Evolutionary conservation across 2,888 invertebrate genomes (phyloP), one percentile per base, ranked within the genome.

Genomic region (Aplocera efformata): DNA sequence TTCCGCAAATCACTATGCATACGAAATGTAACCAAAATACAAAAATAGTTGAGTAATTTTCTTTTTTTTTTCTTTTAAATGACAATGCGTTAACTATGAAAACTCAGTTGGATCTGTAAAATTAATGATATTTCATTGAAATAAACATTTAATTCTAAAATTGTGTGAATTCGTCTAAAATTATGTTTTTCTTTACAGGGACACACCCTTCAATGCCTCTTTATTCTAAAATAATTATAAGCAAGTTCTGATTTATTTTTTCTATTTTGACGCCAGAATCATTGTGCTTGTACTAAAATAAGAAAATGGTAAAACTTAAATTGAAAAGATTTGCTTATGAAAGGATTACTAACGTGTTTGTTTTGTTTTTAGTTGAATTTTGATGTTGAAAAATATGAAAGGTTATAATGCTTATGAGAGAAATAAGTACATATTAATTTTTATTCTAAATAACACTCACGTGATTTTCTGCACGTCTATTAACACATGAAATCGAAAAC

Each of bases 331-430:
- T 17, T 5, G 13, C 13, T 5, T 17, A 2, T 2, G 5, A 17
- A 31, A 31, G 29, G 21, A 32, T 28, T 32, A 42, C 34, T 38
- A 35, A 38, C 37, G 25, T 27, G 32, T 35, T 38, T 60, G 50
- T 42, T 50, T 56, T 54, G 13, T 57, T 42, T 41, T 45, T 49
- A 36, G 5, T 3, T 24, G 6, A 22, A 22, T 42, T 40, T 32
- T 10, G n/a, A 23, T 34, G n/a, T n/a, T n/a, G n/a, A n/a, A n/a
- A n/a, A n/a, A n/a, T n/a, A n/a, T n/a, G n/a, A n/a, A n/a, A n/a
- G n/a, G n/a, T n/a, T n/a, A n/a, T n/a, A n/a, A n/a, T n/a, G n/a
- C n/a, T n/a, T n/a, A n/a, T 24, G 7, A 34, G 21, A 39, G 28
- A 10, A 17, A 17, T 17, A 17, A 17, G 13, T 17, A 17, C 13